Evolutionary conservation across 2,113 vertebrate genomes (phyloP), one percentile per base, ranked within the genome.

Genomic region (Candoia aspera): DNA sequence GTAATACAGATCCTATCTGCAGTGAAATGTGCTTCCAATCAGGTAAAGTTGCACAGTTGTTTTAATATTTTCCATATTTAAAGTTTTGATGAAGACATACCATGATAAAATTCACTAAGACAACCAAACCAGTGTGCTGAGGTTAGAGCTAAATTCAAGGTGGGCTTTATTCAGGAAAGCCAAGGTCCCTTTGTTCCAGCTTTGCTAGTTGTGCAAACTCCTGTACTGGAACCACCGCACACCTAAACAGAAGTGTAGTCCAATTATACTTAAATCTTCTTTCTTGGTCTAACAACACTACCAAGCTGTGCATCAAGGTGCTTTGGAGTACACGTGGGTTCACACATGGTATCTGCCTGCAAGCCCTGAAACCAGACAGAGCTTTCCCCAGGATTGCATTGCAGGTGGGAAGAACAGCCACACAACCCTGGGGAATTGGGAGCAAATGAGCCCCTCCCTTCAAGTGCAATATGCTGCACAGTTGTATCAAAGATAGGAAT

Each of bases 1-100:
- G 96, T 95, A 96, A 97, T 93, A 95, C 89, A 95, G 97, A 97
- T 97, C 92, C 17, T 96, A 97, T 97, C 97, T 96, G 92, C 92
- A 95, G 95, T 83, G 95, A 97, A 97, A 97, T 95, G 96, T 98
- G 97, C 96, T 98, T 97, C 94, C 95, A 97, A 97, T 97, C 95
- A 97, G 86, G 94, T 92, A 96, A 94, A 92, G 93, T 93, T 97
- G 92, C 95, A 93, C 94, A 94, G 94, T 94, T 95, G 93, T 94
- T 93, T 62, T 97, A 97, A 98, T 97, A 94, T 94, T 97, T 98
- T 97, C 97, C 97, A 98, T 96, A 97, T 97, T 97, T 96, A 94
- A 95, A 84, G 5, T 93, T 95, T 94, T 89, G 89, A 91, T 92
- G 79, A 90, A 90, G 53, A 90, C 90, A 68, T 87, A 90, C 53